These are phyloP conservation scores for Meda fulgida DNA, from an alignment of 2,797 vertebrate species.

Conservation along the genomic window DNA sequence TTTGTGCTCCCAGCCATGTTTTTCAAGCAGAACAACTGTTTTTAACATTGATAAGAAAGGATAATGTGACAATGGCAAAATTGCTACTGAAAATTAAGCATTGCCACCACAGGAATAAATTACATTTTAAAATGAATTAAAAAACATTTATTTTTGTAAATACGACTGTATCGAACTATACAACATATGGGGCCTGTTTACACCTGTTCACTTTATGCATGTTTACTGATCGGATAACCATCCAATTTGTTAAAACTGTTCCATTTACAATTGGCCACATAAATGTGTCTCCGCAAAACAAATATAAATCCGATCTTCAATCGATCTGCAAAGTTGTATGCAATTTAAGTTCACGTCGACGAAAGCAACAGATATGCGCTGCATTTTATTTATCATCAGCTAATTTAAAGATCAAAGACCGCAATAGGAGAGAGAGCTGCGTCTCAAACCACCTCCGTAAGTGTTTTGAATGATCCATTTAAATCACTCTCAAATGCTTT, in stretches of 20 bases:
- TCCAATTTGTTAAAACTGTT: not conserved
- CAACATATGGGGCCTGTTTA: not conserved
- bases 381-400: not conserved
- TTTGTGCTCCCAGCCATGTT: not conserved
- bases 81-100: not conserved
- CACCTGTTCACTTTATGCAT: not conserved
- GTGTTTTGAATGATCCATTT: too few relatives aligned
- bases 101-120: not conserved
- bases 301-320: not conserved
- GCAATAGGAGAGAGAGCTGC: not conserved
- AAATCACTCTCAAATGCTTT: too few relatives aligned
- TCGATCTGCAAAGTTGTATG: not conserved
- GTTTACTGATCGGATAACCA: not conserved
- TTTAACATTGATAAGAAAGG: not conserved
- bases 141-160: not conserved
- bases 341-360: not conserved
- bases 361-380: not conserved
- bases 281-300: not conserved
- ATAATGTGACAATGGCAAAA: not conserved
- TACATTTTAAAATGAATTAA: not conserved
- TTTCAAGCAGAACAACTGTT: not conserved
- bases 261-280: not conserved
- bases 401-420: not conserved
- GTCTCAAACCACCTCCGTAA: too few relatives aligned
- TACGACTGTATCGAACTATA: not conserved